A percentile compares a stretch with the other conserved stretches of the same genome.
These are phyloP conservation scores for Branchellion lobata DNA, from an alignment of 2,888 invertebrate genomes.

Conservation along the genomic window DNA sequence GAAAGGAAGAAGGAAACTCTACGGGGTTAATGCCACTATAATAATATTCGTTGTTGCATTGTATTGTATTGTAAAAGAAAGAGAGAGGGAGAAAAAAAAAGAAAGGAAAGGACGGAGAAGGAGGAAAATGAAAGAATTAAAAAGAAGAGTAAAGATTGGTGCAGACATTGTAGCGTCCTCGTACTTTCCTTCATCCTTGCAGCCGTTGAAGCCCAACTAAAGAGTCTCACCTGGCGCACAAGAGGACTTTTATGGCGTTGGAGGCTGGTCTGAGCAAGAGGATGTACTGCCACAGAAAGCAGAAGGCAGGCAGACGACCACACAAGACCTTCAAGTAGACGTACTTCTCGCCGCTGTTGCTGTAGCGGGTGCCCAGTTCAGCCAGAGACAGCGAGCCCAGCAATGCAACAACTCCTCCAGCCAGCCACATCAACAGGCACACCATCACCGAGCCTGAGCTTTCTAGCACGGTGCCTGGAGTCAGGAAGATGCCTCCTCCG, in stretches of 20 bases:
- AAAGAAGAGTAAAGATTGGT: too few species aligned
- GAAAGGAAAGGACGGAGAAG: too few species aligned
- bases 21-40: too few species aligned
- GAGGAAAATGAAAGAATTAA: too few species aligned
- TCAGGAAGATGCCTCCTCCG: background rate
- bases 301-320: background rate
- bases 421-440: conserved; percentile 19
- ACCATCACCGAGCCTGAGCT: background rate
- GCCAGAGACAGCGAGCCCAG: background rate
- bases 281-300: conserved; percentile 4
- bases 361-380: conserved; percentile 4
- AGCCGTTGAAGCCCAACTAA: too few species aligned
- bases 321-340: background rate
- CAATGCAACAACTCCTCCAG: background rate
- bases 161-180: too few species aligned
- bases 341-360: background rate
- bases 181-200: too few species aligned
- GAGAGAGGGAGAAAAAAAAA: too few species aligned
- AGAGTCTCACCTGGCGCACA: background rate
- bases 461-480: background rate
- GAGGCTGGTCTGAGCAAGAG: background rate
- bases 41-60: too few species aligned
- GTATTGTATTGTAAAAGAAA: too few species aligned
- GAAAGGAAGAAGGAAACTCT: too few species aligned
- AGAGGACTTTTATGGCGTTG: background rate